Percentiles rank a stretch among this genome's conserved stretches.
phyloP scores from a whole-genome alignment of 2,797 vertebrate species.

The Caiman crocodilus region DNA sequence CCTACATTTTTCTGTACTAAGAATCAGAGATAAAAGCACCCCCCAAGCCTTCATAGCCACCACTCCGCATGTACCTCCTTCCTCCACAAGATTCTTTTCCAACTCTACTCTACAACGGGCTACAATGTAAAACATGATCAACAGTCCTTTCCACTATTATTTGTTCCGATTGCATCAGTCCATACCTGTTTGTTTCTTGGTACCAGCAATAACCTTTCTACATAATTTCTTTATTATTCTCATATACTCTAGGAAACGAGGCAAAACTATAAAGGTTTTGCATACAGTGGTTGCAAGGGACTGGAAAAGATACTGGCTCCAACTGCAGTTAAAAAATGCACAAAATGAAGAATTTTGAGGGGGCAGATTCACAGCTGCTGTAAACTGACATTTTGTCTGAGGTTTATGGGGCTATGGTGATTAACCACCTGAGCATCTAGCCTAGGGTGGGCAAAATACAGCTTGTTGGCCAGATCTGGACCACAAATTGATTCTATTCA shows the following conservation, averaged over 20 bases:
- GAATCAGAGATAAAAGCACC: no score
- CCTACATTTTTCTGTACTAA: neutral
- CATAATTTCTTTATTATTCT: no score
- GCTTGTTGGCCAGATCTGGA: no score
- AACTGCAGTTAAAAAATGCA: neutral
- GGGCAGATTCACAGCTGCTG: no score
- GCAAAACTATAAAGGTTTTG: neutral
- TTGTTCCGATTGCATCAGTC: neutral
- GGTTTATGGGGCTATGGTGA: no score
- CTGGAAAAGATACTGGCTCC: neutral
- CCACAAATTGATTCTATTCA: no score
- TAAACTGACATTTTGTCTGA: no score
- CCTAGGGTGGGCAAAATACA: no score
- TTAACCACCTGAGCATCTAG: no score
- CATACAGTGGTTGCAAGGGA: neutral
- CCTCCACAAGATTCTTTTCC: neutral
- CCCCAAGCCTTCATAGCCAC: neutral
- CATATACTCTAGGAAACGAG: neutral
- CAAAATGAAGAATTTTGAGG: no score
- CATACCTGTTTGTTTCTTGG: neutral
- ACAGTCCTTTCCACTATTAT: neutral
- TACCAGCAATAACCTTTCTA: neutral
- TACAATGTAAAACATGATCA: neutral
- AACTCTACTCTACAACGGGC: neutral
- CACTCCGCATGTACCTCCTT: neutral